These are phyloP conservation scores for Procambarus virginalis DNA, from an alignment of 1,140 invertebrate species.

Conservation along the genomic window DNA sequence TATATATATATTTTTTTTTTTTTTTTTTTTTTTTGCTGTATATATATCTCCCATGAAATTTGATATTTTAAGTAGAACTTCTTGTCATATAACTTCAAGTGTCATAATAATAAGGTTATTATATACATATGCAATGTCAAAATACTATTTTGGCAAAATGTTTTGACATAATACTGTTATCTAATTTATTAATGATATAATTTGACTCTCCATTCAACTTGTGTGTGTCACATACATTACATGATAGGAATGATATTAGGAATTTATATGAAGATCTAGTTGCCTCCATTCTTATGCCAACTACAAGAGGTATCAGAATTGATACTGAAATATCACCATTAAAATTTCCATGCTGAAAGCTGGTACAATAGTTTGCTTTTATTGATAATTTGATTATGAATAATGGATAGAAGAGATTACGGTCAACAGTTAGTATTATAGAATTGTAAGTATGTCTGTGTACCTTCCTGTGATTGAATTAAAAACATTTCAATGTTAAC, in stretches of 20 bases:
- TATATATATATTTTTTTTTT: no score
- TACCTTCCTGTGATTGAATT: neutral
- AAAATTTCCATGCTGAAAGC: conserved; percentile 30
- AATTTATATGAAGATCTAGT: neutral
- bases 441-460: neutral
- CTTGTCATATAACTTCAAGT: no score
- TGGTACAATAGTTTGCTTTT: neutral
- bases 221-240: no score
- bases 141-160: no score
- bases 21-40: no score
- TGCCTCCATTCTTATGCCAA: conserved; percentile 10
- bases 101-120: no score
- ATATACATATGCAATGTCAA: no score
- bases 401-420: neutral
- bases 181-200: no score
- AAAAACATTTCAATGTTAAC: neutral
- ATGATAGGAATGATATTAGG: neutral
- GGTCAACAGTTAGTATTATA: neutral
- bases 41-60: no score
- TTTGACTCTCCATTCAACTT: no score
- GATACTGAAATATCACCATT: conserved; percentile 18
- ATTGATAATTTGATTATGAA: neutral
- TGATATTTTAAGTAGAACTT: no score
- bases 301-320: conserved; percentile 16
- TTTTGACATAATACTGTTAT: no score